These are phyloP conservation scores for Rhingia campestris DNA, from an alignment of 2,888 invertebrate genomes.

Conservation along the genomic window DNA sequence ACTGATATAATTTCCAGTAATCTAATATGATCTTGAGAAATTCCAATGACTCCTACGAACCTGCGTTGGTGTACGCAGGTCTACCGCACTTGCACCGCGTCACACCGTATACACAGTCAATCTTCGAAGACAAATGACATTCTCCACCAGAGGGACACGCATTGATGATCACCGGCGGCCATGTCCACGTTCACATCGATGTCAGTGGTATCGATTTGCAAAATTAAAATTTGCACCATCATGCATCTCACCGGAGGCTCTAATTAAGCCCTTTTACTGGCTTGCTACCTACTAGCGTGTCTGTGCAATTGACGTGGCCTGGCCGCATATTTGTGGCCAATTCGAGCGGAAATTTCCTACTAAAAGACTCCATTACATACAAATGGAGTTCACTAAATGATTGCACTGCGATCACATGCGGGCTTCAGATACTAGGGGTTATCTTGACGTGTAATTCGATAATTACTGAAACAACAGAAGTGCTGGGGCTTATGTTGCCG, in stretches of 20 bases:
- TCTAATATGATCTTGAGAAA: constrained; percentile 71
- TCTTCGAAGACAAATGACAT: constrained; percentile 57
- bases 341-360: constrained; percentile 69
- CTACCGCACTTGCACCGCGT: constrained; percentile 9
- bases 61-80: not conserved
- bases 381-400: constrained; percentile 70
- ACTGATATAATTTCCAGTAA: constrained; percentile 70
- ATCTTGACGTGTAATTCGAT: constrained; percentile 69
- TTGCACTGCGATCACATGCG: constrained; percentile 57
- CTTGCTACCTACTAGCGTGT: constrained; percentile 13
- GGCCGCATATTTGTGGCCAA: constrained; percentile 73
- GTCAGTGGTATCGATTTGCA: constrained; percentile 73
- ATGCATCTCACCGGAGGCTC: constrained; percentile 43
- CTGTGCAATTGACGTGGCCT: constrained; percentile 67
- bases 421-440: constrained; percentile 1
- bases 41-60: constrained; percentile 66
- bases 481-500: constrained; percentile 59
- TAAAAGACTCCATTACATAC: constrained; percentile 63
- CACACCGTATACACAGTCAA: not conserved
- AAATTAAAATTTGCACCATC: constrained; percentile 62
- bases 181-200: constrained; percentile 69
- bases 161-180: constrained; percentile 63
- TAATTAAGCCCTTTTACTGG: constrained; percentile 72
- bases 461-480: constrained; percentile 68
- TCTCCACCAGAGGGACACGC: constrained; percentile 66